These are phyloP conservation scores for Eutrigla gurnardus DNA, from an alignment of 2,797 vertebrate genomes.

Conservation along the genomic window DNA sequence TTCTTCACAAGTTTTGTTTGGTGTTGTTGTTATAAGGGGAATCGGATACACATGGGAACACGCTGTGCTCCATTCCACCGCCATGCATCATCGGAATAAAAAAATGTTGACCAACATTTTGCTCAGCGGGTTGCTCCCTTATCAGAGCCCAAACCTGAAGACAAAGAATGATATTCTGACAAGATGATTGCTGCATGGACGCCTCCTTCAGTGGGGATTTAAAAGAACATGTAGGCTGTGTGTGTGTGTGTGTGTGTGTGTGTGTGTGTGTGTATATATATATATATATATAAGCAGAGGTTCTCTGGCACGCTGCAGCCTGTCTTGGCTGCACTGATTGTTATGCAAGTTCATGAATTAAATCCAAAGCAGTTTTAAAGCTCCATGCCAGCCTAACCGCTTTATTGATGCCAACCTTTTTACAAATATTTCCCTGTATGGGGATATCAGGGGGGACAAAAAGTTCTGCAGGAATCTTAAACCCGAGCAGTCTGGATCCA, in stretches of 20 bases:
- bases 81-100: slow-evolving; percentile 35
- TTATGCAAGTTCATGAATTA: slow-evolving; percentile 58
- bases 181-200: too few relatives aligned
- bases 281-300: not conserved
- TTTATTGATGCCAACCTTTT: slow-evolving; percentile 48
- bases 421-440: slow-evolving; percentile 71
- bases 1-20: slow-evolving; percentile 1
- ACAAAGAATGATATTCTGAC: not conserved
- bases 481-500: slow-evolving; percentile 40
- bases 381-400: slow-evolving; percentile 43
- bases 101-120: slow-evolving; percentile 20
- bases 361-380: slow-evolving; percentile 48
- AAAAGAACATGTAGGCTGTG: not conserved
- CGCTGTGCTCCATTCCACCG: not conserved
- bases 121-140: not conserved
- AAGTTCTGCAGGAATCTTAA: slow-evolving; percentile 37
- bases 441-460: slow-evolving; percentile 41
- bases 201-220: too few relatives aligned
- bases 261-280: too few relatives aligned
- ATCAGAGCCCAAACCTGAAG: too few relatives aligned
- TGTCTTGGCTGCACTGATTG: slow-evolving; percentile 43
- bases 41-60: slow-evolving; percentile 41
- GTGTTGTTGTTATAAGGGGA: slow-evolving; percentile 19
- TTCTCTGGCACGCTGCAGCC: slow-evolving; percentile 34
- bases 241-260: not conserved